Evolutionary conservation across 2,888 invertebrate genomes (phyloP).

Genomic region (Protonemura montana): DNA sequence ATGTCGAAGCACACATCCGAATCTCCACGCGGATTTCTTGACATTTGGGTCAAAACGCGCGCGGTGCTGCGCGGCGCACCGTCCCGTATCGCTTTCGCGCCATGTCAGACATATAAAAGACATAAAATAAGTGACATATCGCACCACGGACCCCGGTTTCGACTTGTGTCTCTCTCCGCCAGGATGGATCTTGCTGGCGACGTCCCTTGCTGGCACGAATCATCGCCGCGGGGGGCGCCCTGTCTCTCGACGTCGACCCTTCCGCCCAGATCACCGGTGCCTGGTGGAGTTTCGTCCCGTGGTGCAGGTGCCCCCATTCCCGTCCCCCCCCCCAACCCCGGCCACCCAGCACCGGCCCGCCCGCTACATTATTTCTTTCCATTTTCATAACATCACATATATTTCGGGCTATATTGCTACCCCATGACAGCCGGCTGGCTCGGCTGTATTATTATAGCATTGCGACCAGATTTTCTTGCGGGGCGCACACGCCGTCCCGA

Average conservation of each 20-base stretch:
- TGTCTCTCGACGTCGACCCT: neutral
- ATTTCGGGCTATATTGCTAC: conserved; percentile 7
- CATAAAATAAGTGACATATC: neutral
- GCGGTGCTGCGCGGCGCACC: too few species aligned
- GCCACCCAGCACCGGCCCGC: neutral
- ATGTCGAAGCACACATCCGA: neutral
- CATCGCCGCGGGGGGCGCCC: neutral
- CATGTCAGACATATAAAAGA: neutral
- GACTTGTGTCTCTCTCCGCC: neutral
- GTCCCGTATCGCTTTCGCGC: neutral
- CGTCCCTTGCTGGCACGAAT: neutral
- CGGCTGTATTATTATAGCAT: conserved; percentile 10
- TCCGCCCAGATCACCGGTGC: neutral
- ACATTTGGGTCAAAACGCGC: neutral
- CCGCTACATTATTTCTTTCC: conserved; percentile 19
- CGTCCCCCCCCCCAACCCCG: neutral
- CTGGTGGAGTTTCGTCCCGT: neutral
- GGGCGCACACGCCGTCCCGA: neutral
- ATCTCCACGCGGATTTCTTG: neutral
- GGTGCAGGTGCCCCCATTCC: neutral
- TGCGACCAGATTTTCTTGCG: neutral
- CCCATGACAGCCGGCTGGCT: neutral
- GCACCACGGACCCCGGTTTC: neutral
- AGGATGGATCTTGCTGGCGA: neutral
- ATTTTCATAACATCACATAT: conserved; percentile 28